Conservation (phyloP, 1,140 invertebrate genomes). For the Hycleus cichorii region DNA sequence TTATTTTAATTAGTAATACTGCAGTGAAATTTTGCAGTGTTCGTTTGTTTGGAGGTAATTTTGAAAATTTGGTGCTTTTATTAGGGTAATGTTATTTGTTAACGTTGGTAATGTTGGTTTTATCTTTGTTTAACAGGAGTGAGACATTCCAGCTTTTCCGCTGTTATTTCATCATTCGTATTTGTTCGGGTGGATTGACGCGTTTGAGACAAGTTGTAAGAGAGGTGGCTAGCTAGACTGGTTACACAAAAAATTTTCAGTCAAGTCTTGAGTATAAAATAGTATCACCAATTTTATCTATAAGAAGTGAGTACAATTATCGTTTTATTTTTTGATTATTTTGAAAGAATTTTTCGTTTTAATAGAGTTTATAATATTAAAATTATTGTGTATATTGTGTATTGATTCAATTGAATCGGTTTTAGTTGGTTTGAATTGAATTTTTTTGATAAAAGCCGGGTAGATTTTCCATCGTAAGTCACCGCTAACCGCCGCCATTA, state of each 20-base stretch:
- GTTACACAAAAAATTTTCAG: not conserved
- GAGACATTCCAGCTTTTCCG: not conserved
- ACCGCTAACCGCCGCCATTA: slow-evolving; percentile 11
- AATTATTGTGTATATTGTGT: not conserved
- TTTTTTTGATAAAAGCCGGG: not conserved
- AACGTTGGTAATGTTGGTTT: not conserved
- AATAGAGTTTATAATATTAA: not conserved
- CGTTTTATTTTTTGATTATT: not conserved
- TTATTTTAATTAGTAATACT: too few relatives aligned
- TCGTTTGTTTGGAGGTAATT: too few relatives aligned
- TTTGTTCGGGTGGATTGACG: not conserved
- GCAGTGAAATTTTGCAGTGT: too few relatives aligned
- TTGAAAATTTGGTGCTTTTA: too few relatives aligned
- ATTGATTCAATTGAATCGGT: not conserved
- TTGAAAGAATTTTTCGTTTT: not conserved
- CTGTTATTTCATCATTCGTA: not conserved
- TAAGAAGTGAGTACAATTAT: too few relatives aligned
- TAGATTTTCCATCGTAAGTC: not conserved
- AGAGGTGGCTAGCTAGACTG: not conserved
- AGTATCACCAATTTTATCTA: not conserved
- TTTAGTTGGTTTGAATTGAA: not conserved
- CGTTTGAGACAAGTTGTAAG: too few relatives aligned
- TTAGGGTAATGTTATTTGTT: not conserved
- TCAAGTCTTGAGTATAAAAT: not conserved
- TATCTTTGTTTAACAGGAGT: not conserved